Percentiles rank a stretch among this genome's conserved stretches.
Evolutionary conservation across 2,888 invertebrate genomes (phyloP).

Genomic region (Coleophora flavipennella): DNA sequence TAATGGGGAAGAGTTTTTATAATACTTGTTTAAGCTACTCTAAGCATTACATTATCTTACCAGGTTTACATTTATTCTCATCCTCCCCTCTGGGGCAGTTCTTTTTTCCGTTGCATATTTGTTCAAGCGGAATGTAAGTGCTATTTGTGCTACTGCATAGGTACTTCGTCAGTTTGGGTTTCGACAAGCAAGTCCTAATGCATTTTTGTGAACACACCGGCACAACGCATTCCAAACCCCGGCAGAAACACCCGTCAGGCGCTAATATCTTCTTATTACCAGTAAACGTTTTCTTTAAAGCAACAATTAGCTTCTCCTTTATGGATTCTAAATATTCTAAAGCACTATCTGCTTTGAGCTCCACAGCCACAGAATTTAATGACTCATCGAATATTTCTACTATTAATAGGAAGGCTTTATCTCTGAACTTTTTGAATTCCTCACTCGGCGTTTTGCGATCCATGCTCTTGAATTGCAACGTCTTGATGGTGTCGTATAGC

Average conservation of each 20-base stretch:
- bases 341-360: constrained; percentile 13
- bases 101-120: constrained; percentile 37
- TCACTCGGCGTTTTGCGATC: constrained; percentile 18
- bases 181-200: constrained; percentile 32
- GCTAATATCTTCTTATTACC: constrained; percentile 38
- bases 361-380: constrained; percentile 15
- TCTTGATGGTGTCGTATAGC: constrained; percentile 23
- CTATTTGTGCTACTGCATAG: constrained; percentile 22
- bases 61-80: constrained; percentile 38
- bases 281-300: constrained; percentile 39
- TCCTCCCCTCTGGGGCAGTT: constrained; percentile 46
- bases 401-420: constrained; percentile 31
- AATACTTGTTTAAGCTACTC: too few relatives aligned
- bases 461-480: constrained; percentile 27
- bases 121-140: constrained; percentile 23
- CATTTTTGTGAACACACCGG: constrained; percentile 36
- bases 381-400: constrained; percentile 29
- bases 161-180: constrained; percentile 34
- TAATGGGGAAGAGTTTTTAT: too few relatives aligned
- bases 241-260: constrained; percentile 37
- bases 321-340: constrained; percentile 31
- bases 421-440: constrained; percentile 26
- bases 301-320: constrained; percentile 35
- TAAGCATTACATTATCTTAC: too few relatives aligned
- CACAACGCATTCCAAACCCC: constrained; percentile 29